Evolutionary conservation across 1,140 invertebrate species (phyloP).

Genomic region (Drosophila pectinifera): DNA sequence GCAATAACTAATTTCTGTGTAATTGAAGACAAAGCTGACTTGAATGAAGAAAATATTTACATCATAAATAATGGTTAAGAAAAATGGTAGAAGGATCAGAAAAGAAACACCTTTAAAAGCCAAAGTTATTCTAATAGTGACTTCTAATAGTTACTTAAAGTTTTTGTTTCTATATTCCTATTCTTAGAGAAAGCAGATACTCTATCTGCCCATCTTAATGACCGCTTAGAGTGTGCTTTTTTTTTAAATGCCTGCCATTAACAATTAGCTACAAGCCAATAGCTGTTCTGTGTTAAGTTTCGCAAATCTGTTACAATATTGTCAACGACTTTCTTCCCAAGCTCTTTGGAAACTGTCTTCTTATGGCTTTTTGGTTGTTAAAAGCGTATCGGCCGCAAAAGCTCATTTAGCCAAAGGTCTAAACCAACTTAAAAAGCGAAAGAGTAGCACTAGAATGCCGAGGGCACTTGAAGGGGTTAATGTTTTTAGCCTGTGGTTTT

Average conservation of each 20-base stretch:
- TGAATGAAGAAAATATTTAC: not conserved
- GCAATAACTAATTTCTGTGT: not conserved
- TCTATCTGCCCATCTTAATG: not conserved
- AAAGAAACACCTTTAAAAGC: too few relatives aligned
- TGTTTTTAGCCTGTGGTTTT: conserved; percentile 28
- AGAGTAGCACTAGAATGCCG: conserved; percentile 5
- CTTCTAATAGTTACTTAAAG: not conserved
- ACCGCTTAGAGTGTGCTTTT: not conserved
- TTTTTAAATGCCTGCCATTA: not conserved
- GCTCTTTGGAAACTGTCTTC: not conserved
- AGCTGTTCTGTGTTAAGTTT: not conserved
- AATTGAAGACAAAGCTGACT: too few relatives aligned
- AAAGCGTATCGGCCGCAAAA: conserved; percentile 16
- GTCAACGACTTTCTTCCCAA: conserved; percentile 27
- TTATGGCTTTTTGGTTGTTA: conserved; percentile 1
- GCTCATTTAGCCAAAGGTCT: conserved; percentile 29
- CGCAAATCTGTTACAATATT: conserved; percentile 13
- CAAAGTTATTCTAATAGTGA: too few relatives aligned
- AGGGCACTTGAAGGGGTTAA: conserved; percentile 56
- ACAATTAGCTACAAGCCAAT: conserved; percentile 3
- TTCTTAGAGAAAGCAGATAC: not conserved
- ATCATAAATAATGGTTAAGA: not conserved
- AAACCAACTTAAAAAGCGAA: conserved; percentile 12
- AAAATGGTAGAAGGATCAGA: too few relatives aligned
- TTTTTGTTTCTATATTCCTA: not conserved